phyloP scores from a whole-genome alignment of 2,888 invertebrate genomes.

The Calameuta pallipes region DNA sequence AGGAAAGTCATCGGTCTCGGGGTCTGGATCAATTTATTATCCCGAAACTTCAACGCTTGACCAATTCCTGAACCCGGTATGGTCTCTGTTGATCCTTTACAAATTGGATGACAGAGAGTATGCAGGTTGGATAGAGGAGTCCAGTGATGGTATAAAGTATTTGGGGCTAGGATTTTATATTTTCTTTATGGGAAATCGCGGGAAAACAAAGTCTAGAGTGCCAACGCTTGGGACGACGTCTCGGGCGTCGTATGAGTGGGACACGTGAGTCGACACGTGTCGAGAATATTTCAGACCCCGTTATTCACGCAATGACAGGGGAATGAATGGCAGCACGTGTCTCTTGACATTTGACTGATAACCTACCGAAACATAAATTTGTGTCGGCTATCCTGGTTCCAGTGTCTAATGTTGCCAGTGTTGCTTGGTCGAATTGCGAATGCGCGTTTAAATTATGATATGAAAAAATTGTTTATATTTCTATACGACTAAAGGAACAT shows the following conservation, averaged over 20 bases:
- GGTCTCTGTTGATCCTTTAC: background rate
- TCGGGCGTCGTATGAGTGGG: slow-evolving; percentile 18
- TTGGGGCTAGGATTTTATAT: background rate
- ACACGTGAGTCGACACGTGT: slow-evolving; percentile 40
- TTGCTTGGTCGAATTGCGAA: background rate
- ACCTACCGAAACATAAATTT: slow-evolving; percentile 47
- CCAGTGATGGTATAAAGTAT: background rate
- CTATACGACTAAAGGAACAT: background rate
- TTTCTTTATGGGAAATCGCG: background rate
- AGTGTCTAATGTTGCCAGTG: slow-evolving; percentile 18
- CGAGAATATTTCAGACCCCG: slow-evolving; percentile 57
- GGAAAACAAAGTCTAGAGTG: background rate
- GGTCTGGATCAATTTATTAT: background rate
- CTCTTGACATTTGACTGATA: slow-evolving; percentile 58
- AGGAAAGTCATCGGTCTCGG: background rate
- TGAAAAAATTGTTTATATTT: background rate
- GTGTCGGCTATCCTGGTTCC: slow-evolving; percentile 48
- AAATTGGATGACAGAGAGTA: background rate
- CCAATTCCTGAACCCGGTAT: background rate
- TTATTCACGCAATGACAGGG: slow-evolving; percentile 65
- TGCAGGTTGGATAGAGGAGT: background rate
- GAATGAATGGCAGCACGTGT: slow-evolving; percentile 62
- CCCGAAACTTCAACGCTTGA: background rate
- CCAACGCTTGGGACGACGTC: background rate
- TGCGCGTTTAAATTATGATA: background rate